Evolutionary conservation across 1,140 invertebrate genomes (phyloP).

Genomic region (Pseudomyrmex cubaensis): DNA sequence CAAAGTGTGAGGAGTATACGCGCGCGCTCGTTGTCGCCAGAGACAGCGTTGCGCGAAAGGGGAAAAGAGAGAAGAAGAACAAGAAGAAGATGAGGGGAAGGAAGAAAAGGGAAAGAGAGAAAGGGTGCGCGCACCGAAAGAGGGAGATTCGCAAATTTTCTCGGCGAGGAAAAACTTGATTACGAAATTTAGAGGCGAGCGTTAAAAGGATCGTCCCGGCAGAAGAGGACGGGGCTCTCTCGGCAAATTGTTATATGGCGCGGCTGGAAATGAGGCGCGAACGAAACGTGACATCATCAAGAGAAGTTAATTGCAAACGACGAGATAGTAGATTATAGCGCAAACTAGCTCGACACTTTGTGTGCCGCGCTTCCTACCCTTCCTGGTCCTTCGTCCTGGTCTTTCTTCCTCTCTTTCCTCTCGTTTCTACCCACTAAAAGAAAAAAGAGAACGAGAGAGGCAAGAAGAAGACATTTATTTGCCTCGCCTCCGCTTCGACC

Average conservation of each 20-base stretch:
- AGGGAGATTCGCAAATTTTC: conserved; percentile 76
- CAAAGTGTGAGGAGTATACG: conserved; percentile 71
- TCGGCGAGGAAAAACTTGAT: conserved; percentile 82
- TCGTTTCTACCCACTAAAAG: conserved; percentile 14
- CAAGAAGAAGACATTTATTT: conserved; percentile 37
- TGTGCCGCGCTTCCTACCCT: conserved; percentile 61
- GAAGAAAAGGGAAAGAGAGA: conserved; percentile 3
- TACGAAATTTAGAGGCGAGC: conserved; percentile 82
- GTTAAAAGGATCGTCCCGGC: conserved; percentile 73
- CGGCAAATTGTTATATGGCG: conserved; percentile 75
- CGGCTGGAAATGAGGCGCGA: conserved; percentile 77
- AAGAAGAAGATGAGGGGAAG: not conserved
- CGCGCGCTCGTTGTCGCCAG: conserved; percentile 16
- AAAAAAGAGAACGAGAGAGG: not conserved
- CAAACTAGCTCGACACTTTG: conserved; percentile 78
- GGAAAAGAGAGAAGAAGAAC: conserved; percentile 1
- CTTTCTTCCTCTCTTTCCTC: conserved; percentile 41
- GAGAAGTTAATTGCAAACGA: conserved; percentile 82
- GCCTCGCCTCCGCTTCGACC: conserved; percentile 26
- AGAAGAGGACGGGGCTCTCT: conserved; percentile 45
- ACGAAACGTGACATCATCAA: conserved; percentile 78
- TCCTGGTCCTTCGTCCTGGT: conserved; percentile 7
- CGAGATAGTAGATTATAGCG: conserved; percentile 80
- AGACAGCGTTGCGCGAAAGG: conserved; percentile 37
- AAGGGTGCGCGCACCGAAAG: conserved; percentile 31